Percentiles rank a stretch among this genome's conserved stretches.
Evolutionary conservation across 2,113 vertebrate species (phyloP).

Genomic region (Bucco capensis): DNA sequence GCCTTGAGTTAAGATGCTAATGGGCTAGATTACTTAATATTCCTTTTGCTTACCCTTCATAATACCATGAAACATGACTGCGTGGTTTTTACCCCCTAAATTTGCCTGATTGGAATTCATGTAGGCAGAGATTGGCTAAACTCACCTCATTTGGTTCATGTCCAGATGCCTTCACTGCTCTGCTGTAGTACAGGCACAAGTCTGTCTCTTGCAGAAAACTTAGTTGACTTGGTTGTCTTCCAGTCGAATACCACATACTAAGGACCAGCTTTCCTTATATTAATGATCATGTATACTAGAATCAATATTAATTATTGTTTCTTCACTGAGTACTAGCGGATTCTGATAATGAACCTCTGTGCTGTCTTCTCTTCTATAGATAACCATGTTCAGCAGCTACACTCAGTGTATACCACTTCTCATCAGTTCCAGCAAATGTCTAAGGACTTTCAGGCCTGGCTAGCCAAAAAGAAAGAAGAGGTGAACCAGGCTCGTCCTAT

Average conservation of each 20-base stretch:
- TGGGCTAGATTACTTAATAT: neutral
- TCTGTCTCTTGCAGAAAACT: neutral
- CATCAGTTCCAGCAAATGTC: constrained; percentile 94
- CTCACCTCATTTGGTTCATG: neutral
- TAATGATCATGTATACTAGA: neutral
- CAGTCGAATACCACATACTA: neutral
- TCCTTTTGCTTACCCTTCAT: neutral
- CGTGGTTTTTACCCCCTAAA: neutral
- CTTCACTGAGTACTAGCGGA: neutral
- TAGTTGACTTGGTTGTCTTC: neutral
- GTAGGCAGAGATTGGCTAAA: neutral
- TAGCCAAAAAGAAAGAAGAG: constrained; percentile 82
- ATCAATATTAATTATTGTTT: neutral
- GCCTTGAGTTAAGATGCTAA: neutral
- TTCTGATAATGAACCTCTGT: constrained; percentile 6
- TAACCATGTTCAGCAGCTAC: constrained; percentile 86
- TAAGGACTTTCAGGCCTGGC: constrained; percentile 89
- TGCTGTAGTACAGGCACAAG: neutral
- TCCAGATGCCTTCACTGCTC: neutral
- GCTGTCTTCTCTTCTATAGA: constrained; percentile 71
- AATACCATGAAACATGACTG: neutral
- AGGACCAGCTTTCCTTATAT: neutral
- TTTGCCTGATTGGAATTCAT: neutral
- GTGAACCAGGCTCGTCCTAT: constrained; percentile 72
- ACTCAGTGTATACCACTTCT: constrained; percentile 86